These are phyloP conservation scores for Zaprionus lachaisei DNA, from an alignment of 1,140 invertebrate genomes.

Conservation along the genomic window DNA sequence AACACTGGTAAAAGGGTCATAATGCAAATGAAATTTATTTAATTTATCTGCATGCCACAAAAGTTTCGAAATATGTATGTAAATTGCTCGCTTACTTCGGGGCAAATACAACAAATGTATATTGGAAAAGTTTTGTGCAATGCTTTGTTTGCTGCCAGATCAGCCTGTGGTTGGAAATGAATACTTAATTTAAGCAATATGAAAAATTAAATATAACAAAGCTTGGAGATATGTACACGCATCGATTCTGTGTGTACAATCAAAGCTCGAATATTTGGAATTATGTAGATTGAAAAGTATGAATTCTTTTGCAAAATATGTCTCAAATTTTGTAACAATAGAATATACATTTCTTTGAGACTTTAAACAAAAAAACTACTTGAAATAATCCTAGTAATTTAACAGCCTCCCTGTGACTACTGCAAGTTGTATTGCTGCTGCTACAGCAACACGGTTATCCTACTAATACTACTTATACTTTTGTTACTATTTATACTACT, in stretches of 20 bases:
- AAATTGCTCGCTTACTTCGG: slow-evolving; percentile 30
- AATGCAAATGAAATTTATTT: slow-evolving; percentile 29
- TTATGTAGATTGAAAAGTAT: no score
- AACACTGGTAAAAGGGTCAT: slow-evolving; percentile 39
- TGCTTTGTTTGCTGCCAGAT: slow-evolving; percentile 18
- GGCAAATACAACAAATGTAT: slow-evolving; percentile 30
- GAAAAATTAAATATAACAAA: slow-evolving; percentile 16
- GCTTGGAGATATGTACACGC: neutral
- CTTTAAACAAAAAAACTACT: no score
- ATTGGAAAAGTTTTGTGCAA: slow-evolving; percentile 21
- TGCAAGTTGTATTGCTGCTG: neutral
- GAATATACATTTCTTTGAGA: no score
- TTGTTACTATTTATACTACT: neutral
- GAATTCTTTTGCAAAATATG: no score
- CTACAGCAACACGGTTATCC: neutral
- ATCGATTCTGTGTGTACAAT: neutral
- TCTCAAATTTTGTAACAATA: no score
- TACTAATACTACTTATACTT: neutral
- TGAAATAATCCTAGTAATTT: no score
- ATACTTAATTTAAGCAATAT: slow-evolving; percentile 14
- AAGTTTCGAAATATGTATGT: slow-evolving; percentile 39
- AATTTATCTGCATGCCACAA: slow-evolving; percentile 34
- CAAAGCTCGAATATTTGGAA: neutral
- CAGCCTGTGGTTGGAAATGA: slow-evolving; percentile 5
- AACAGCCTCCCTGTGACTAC: no score